Percentiles rank a stretch among this genome's conserved stretches.
Conservation (phyloP, 64 coral and sea anemone genomes). For the Trachythela sp. region DNA sequence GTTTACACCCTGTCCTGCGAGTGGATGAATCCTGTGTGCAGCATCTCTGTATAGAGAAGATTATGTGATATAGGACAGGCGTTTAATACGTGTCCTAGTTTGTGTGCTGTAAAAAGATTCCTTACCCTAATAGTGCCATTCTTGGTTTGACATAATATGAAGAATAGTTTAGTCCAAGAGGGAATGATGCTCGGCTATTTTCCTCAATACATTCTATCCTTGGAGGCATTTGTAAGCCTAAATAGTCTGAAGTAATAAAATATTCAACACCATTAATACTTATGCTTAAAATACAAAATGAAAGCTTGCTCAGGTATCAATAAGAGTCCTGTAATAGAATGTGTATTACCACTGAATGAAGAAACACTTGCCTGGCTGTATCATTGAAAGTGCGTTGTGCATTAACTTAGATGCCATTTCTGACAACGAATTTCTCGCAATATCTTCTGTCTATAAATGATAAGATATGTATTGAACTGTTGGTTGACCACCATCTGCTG, state of each 20-base stretch:
- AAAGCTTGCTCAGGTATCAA: no score
- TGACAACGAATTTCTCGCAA: slow-evolving; percentile 57
- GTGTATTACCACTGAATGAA: neutral
- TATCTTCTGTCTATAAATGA: slow-evolving; percentile 69
- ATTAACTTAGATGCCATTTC: slow-evolving; percentile 57
- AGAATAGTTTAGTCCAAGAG: slow-evolving; percentile 76
- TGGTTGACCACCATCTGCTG: neutral
- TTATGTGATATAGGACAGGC: neutral
- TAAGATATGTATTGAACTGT: neutral
- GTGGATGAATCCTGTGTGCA: slow-evolving; percentile 86
- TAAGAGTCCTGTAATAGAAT: no score
- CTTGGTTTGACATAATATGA: slow-evolving; percentile 78
- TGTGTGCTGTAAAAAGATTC: neutral
- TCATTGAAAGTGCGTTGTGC: slow-evolving; percentile 60
- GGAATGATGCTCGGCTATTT: slow-evolving; percentile 73
- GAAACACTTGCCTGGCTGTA: slow-evolving; percentile 52
- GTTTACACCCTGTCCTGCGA: slow-evolving; percentile 98
- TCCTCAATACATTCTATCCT: slow-evolving; percentile 54
- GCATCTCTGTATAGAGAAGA: slow-evolving; percentile 59
- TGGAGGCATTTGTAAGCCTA: slow-evolving; percentile 68
- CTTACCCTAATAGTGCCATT: slow-evolving; percentile 85
- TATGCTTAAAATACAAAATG: neutral
- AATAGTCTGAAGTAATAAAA: slow-evolving; percentile 39
- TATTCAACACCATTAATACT: neutral
- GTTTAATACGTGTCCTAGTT: neutral